These are phyloP conservation scores for Drosophila koepferae DNA, from an alignment of 2,888 invertebrate genomes.

Conservation along the genomic window DNA sequence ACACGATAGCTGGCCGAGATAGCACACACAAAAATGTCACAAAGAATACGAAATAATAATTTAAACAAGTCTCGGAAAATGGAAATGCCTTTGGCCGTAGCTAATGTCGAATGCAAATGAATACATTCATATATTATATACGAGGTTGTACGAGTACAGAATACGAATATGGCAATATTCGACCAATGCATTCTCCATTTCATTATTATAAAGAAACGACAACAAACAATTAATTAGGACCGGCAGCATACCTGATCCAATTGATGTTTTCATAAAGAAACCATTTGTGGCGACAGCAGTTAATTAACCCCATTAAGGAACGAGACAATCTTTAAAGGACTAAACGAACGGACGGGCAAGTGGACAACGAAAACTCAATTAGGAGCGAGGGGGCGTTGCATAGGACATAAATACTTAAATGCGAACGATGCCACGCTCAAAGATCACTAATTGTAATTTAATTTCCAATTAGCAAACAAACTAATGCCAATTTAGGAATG, in stretches of 20 bases:
- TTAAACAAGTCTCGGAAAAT: constrained; percentile 39
- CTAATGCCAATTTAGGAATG: constrained; percentile 77
- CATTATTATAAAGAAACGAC: no score
- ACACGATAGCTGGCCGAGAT: constrained; percentile 57
- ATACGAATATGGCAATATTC: constrained; percentile 25
- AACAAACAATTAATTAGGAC: not conserved
- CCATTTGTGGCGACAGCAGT: constrained; percentile 39
- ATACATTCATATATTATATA: constrained; percentile 40
- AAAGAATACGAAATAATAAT: constrained; percentile 54
- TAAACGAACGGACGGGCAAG: constrained; percentile 33
- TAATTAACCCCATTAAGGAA: constrained; percentile 63
- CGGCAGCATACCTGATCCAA: not conserved
- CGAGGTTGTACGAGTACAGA: constrained; percentile 15
- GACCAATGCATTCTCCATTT: no score
- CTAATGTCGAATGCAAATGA: constrained; percentile 37
- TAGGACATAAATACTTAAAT: constrained; percentile 74
- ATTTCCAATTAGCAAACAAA: constrained; percentile 84
- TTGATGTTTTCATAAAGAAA: not conserved
- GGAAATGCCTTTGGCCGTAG: constrained; percentile 23
- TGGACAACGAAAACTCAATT: constrained; percentile 59
- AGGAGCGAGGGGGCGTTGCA: constrained; percentile 29
- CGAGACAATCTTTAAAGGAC: constrained; percentile 31
- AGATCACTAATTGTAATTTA: constrained; percentile 84
- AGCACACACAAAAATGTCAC: constrained; percentile 47
- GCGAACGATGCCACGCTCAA: constrained; percentile 74